Evolutionary conservation across 37 sponge, comb jelly and placozoan genomes (phyloP).

Genomic region (Axinella damicornis): DNA sequence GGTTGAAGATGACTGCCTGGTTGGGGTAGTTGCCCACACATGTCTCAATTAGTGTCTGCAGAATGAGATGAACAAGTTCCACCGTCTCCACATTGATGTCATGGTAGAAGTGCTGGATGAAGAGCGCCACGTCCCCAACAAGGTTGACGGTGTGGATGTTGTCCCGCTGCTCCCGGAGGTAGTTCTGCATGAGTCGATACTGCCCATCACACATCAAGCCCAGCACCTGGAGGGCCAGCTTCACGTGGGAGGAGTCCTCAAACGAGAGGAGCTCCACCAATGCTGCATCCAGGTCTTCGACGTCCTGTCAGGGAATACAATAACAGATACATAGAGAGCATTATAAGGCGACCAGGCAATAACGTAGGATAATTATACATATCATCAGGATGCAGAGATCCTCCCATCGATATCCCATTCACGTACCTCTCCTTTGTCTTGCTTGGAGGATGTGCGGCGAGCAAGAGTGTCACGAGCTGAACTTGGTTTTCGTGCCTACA

Average conservation of each 20-base stretch:
- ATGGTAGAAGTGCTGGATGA: slow-evolving; percentile 66
- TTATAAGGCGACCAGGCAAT: too few species aligned
- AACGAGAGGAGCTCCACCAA: background rate
- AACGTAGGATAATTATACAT: too few species aligned
- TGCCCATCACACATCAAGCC: slow-evolving; percentile 88
- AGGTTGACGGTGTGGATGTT: slow-evolving; percentile 74
- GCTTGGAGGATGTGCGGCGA: too few species aligned
- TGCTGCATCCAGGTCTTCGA: too few species aligned
- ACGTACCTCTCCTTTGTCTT: too few species aligned
- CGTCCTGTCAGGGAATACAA: too few species aligned
- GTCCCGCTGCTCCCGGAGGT: slow-evolving; percentile 71
- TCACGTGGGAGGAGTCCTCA: slow-evolving; percentile 36
- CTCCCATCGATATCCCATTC: too few species aligned
- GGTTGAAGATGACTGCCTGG: slow-evolving; percentile 69
- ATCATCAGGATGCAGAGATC: too few species aligned
- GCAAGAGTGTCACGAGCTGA: too few species aligned
- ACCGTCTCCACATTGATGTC: slow-evolving; percentile 71
- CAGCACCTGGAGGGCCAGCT: slow-evolving; percentile 64
- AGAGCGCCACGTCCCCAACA: slow-evolving; percentile 58
- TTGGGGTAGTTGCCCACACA: slow-evolving; percentile 79
- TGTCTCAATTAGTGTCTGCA: slow-evolving; percentile 73
- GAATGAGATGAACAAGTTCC: slow-evolving; percentile 57
- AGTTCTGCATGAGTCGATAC: slow-evolving; percentile 66
- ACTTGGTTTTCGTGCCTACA: too few species aligned
- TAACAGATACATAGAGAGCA: too few species aligned